These are phyloP conservation scores for Dicrurus megarhynchus DNA, from an alignment of 2,113 vertebrate species.

Conservation along the genomic window DNA sequence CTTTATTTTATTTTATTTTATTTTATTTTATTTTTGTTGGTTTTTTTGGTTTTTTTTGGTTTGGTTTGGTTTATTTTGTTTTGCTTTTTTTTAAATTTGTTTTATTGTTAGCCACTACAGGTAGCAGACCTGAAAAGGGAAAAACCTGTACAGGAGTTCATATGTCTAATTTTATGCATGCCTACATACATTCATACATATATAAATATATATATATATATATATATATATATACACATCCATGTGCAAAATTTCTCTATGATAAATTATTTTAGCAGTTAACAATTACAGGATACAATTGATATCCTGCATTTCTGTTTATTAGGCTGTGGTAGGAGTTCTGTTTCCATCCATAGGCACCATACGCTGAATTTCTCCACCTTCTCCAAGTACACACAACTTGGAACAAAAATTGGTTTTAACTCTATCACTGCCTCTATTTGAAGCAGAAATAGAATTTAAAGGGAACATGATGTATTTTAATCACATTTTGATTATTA, in stretches of 20 bases:
- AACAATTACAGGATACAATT: background rate
- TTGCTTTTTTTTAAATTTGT: background rate
- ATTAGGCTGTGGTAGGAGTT: background rate
- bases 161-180: background rate
- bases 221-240: background rate
- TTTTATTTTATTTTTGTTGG: no score
- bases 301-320: background rate
- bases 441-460: background rate
- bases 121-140: background rate
- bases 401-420: background rate
- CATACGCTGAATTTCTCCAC: background rate
- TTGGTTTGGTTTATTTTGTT: background rate
- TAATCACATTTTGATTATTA: background rate
- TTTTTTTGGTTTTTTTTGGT: background rate
- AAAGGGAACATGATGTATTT: background rate
- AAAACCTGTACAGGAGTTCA: background rate
- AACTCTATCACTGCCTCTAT: background rate
- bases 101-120: background rate
- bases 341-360: background rate
- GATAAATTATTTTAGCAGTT: background rate
- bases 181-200: background rate
- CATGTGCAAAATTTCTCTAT: background rate
- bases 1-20: background rate
- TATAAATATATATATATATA: background rate
- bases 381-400: background rate